phyloP scores from a whole-genome alignment of 2,113 vertebrate species.

The Epinephelus lanceolatus region DNA sequence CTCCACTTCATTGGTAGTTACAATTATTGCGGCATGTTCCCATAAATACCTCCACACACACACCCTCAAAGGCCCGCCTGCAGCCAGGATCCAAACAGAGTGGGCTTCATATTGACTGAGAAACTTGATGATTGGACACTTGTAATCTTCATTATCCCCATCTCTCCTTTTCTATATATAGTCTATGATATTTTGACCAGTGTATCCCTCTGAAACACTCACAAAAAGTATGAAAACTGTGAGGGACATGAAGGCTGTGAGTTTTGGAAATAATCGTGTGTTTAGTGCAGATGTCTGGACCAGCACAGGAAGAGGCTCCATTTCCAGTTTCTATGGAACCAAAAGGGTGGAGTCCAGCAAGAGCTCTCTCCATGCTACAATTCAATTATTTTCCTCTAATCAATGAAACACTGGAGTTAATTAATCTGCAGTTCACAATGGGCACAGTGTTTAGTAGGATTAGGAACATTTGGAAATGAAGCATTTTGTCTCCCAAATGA shows the following conservation, averaged over 20 bases:
- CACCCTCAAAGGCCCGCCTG: conserved; percentile 20
- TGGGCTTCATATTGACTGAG: neutral
- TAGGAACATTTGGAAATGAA: conserved; percentile 16
- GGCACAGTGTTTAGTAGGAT: neutral
- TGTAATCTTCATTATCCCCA: neutral
- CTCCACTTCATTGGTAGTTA: conserved; percentile 40
- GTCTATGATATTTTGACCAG: neutral
- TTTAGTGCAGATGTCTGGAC: conserved; percentile 69
- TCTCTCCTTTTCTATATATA: neutral
- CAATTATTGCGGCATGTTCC: conserved; percentile 49
- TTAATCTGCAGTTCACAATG: conserved; percentile 25
- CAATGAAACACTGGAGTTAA: conserved; percentile 20
- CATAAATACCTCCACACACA: conserved; percentile 37
- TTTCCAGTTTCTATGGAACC: conserved; percentile 62
- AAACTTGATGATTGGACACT: neutral
- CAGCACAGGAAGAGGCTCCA: conserved; percentile 73
- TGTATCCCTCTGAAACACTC: neutral
- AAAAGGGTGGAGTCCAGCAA: conserved; percentile 51
- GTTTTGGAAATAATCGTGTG: conserved; percentile 72
- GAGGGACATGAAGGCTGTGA: conserved; percentile 46
- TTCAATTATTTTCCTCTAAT: conserved; percentile 32
- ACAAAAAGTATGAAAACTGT: neutral
- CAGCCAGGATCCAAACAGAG: conserved; percentile 17
- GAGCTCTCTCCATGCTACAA: conserved; percentile 23
- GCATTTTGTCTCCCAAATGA: conserved; percentile 1